Base-by-base conservation (phyloP, 2,797 vertebrate genomes). In the Euthynnus affinis region DNA sequence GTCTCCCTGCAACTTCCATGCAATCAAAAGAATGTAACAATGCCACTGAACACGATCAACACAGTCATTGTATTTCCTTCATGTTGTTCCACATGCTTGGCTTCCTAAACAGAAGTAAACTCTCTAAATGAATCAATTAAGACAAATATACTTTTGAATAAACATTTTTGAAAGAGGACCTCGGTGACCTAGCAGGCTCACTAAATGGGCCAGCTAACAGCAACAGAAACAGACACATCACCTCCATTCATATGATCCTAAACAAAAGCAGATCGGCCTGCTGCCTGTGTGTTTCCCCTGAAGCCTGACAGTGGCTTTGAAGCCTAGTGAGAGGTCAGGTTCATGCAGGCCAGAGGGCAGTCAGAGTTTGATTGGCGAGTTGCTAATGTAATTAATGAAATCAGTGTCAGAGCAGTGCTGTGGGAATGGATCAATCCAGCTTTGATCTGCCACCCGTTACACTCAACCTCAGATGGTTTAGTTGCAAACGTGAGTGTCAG, bases 331-430 rank as follows among this genome's bases (percentile, higher is more conserved):
- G 61, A 71, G 78, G 78, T 76, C 68, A 48, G 59, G 57, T 34
- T 70, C 74, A 71, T 3, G 48, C 25, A 13, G 75, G 68, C 51
- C 53, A 5, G 14, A 49, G 70, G 71, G 46, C 55, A 34, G 29
- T 22, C 53, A 42, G 6, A 52, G 22, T 65, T 55, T 84, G 81
- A 86, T 77, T 74, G 77, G 61, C 14, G 22, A 60, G 69, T 48
- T 34, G 70, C 67, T 82, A 60, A 80, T 84, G 76, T 78, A 32
- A 80, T 82, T 77, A 88, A 87, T 78, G 75, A 86, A 81, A 84
- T 77, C 58, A 23, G 57, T 79, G 71, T 40, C 64, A 29, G 62
- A 0, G 25, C 77, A 37, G 40, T 22, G 14, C 63, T 78, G 76
- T 57, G 76, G 71, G 74, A 25, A 81, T 3, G 40, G 58, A 88